Evolutionary conservation across 2,888 invertebrate species (phyloP).

Genomic region (Thalpophila matura): DNA sequence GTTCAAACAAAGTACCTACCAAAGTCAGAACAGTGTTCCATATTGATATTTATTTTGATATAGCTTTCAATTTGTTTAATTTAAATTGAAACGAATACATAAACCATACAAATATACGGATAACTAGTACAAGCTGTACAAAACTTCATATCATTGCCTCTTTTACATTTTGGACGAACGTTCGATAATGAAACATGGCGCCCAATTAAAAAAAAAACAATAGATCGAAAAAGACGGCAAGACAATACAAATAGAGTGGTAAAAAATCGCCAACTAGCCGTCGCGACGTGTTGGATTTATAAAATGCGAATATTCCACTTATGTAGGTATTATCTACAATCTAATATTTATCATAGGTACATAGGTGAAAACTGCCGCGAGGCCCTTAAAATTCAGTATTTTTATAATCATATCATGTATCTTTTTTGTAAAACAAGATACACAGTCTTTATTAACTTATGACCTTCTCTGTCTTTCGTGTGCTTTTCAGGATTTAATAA

Average conservation of each 20-base stretch:
- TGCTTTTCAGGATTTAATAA: slow-evolving; percentile 15
- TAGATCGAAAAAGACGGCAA: background rate
- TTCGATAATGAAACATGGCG: background rate
- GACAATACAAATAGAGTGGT: slow-evolving; percentile 10
- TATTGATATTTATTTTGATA: slow-evolving; percentile 9
- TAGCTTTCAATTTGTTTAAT: background rate
- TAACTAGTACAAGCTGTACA: too few relatives aligned
- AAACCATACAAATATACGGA: too few relatives aligned
- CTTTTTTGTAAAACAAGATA: too few relatives aligned
- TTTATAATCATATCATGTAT: too few relatives aligned
- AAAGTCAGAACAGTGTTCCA: slow-evolving; percentile 1
- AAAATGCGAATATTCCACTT: background rate
- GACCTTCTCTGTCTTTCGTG: background rate
- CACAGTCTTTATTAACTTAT: too few relatives aligned
- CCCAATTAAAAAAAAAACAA: background rate
- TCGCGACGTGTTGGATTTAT: slow-evolving; percentile 36
- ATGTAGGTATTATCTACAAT: too few relatives aligned
- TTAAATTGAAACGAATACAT: too few relatives aligned
- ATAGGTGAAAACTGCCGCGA: background rate
- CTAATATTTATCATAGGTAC: too few relatives aligned
- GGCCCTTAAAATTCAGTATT: background rate
- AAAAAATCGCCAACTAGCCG: slow-evolving; percentile 35
- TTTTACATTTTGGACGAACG: background rate
- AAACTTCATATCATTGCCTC: background rate
- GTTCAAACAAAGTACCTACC: background rate